Evolutionary conservation across 35 echinoderm and acorn worm species (phyloP).

Genomic region (Eucidaris tribuloides): DNA sequence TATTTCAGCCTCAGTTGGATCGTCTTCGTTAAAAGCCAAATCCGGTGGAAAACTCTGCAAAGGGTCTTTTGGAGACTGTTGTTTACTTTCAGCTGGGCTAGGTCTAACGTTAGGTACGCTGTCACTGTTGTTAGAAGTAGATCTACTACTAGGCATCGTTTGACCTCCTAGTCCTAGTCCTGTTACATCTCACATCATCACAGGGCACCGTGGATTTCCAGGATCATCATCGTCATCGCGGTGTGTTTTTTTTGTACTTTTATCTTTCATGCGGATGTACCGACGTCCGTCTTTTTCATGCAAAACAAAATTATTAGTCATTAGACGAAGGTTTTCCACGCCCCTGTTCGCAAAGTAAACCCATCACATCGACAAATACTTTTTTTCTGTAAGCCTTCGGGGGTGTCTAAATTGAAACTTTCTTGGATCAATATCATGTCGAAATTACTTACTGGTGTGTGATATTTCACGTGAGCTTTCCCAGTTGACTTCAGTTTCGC

Average conservation of each 20-base stretch:
- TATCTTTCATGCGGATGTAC: neutral
- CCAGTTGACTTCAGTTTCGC: neutral
- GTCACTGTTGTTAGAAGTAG: too few relatives aligned
- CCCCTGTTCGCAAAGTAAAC: neutral
- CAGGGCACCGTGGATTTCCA: too few relatives aligned
- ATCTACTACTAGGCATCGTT: too few relatives aligned
- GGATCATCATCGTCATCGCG: neutral
- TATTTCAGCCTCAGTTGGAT: too few relatives aligned
- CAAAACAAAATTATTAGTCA: neutral
- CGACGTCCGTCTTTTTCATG: neutral
- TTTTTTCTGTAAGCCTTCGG: conserved; percentile 6
- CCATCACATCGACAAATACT: neutral
- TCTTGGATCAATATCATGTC: neutral
- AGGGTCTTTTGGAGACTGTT: too few relatives aligned
- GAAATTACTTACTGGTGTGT: too few relatives aligned
- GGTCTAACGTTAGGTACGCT: too few relatives aligned
- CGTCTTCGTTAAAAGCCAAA: too few relatives aligned
- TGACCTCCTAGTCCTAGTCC: too few relatives aligned
- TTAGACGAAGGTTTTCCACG: neutral
- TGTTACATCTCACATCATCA: too few relatives aligned
- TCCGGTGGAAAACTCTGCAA: too few relatives aligned
- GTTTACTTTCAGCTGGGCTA: too few relatives aligned
- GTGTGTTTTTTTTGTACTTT: neutral
- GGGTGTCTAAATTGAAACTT: neutral
- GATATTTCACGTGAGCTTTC: neutral